These are phyloP conservation scores for Oreotrochilus melanogaster DNA, from an alignment of 2,113 vertebrate species.

Conservation along the genomic window DNA sequence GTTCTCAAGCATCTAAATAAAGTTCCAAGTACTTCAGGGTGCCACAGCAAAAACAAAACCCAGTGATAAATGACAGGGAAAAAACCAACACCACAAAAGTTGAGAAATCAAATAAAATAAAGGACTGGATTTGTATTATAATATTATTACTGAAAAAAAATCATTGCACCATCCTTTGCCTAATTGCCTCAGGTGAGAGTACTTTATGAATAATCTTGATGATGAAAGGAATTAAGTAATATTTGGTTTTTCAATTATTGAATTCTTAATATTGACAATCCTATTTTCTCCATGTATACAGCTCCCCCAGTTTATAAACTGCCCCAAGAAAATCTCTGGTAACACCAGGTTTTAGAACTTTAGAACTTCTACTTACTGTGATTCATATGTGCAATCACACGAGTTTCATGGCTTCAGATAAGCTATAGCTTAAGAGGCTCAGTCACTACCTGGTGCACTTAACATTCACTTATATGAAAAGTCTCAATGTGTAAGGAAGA, in stretches of 20 bases:
- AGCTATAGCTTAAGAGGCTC: neutral
- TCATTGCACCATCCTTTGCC: neutral
- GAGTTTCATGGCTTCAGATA: neutral
- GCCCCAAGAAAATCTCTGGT: neutral
- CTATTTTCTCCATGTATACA: neutral
- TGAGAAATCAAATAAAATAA: neutral
- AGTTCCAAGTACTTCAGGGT: neutral
- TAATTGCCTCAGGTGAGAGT: neutral
- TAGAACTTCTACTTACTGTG: neutral
- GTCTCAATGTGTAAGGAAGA: neutral
- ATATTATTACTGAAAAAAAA: neutral
- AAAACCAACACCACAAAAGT: neutral
- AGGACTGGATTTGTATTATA: neutral
- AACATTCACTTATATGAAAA: neutral
- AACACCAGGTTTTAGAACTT: neutral
- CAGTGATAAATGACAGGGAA: neutral
- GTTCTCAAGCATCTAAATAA: neutral
- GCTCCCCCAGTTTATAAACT: neutral
- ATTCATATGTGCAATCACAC: neutral
- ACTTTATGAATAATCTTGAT: neutral
- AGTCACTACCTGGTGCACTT: neutral
- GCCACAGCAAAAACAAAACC: neutral
- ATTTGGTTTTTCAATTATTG: neutral
- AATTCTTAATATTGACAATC: neutral
- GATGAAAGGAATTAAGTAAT: neutral